These are phyloP conservation scores for Lymantria dispar DNA, from an alignment of 2,888 invertebrate species.

Conservation along the genomic window DNA sequence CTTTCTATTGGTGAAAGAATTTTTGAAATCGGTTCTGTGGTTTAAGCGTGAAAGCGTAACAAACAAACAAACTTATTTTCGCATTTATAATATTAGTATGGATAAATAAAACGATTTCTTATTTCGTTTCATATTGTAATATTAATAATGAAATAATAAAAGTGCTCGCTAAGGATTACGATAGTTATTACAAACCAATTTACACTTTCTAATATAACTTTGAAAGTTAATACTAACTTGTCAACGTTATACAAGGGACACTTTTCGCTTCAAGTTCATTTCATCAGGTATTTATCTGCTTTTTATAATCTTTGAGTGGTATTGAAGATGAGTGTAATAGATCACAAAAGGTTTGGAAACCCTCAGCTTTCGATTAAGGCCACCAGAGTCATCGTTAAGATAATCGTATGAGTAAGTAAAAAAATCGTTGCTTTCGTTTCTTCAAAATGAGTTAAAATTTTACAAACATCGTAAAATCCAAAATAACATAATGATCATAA, in stretches of 20 bases:
- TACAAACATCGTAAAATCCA: no score
- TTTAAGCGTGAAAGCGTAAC: no score
- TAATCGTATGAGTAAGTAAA: no score
- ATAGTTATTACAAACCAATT: background rate
- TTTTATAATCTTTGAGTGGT: constrained; percentile 9
- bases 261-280: constrained; percentile 1
- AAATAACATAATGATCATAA: no score
- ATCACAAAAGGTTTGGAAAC: constrained; percentile 8
- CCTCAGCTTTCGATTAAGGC: no score
- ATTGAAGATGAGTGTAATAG: constrained; percentile 4
- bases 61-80: no score
- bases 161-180: background rate
- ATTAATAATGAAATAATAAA: background rate
- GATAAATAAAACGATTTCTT: background rate
- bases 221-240: background rate
- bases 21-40: no score
- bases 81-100: no score
- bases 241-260: background rate
- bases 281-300: constrained; percentile 9
- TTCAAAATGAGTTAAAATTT: no score
- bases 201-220: background rate
- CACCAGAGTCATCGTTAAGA: no score
- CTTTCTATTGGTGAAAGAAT: no score
- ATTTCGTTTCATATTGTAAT: background rate
- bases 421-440: no score